These are phyloP conservation scores for Pelosia muscerda DNA, from an alignment of 2,888 invertebrate species.

Conservation along the genomic window DNA sequence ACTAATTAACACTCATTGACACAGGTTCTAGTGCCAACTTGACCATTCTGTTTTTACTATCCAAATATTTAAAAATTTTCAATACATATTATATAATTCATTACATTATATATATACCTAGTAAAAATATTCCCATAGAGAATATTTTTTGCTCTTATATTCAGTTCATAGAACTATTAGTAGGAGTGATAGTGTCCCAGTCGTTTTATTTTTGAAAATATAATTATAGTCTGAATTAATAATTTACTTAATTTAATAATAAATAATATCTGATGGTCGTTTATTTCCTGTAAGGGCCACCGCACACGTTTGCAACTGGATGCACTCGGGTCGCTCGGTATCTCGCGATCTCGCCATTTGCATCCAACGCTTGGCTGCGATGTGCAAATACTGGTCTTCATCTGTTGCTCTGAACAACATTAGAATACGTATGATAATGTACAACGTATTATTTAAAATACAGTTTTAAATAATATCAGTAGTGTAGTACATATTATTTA, in stretches of 20 bases:
- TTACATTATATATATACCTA: too few relatives aligned
- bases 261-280: conserved; percentile 63
- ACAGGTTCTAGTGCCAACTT: too few relatives aligned
- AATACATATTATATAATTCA: too few relatives aligned
- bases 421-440: not conserved
- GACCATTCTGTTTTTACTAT: too few relatives aligned
- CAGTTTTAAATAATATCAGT: not conserved
- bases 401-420: conserved; percentile 29
- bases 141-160: too few relatives aligned
- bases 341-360: conserved; percentile 75
- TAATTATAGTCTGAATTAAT: conserved; percentile 42
- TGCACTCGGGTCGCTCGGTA: conserved; percentile 66
- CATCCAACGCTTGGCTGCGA: conserved; percentile 69
- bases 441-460: not conserved
- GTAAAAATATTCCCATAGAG: too few relatives aligned
- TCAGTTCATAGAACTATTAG: too few relatives aligned
- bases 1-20: too few relatives aligned
- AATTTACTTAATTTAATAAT: conserved; percentile 56
- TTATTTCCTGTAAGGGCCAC: conserved; percentile 69
- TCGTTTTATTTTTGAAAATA: not conserved
- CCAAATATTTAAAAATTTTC: too few relatives aligned
- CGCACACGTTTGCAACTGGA: conserved; percentile 68
- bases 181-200: not conserved
- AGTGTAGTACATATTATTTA: not conserved
- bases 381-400: conserved; percentile 44